Evolutionary conservation across 2,113 vertebrate species (phyloP).

Genomic region (Callionymus lyra): DNA sequence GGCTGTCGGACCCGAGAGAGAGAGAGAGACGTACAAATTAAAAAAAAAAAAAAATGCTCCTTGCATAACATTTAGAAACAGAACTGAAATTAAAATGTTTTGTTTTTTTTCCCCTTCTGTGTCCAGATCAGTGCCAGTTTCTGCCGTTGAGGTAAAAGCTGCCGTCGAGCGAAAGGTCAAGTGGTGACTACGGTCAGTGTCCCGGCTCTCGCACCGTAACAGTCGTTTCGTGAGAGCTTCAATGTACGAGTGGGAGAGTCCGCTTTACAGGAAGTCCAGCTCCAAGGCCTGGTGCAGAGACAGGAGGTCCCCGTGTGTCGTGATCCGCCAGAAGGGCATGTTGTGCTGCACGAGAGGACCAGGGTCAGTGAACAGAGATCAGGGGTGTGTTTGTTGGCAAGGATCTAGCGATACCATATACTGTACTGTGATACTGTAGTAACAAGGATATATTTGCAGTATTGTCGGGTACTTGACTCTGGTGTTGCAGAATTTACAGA

Average conservation of each 20-base stretch:
- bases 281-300: slow-evolving; percentile 95
- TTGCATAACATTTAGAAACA: slow-evolving; percentile 17
- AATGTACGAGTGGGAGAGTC: background rate
- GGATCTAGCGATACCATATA: too few relatives aligned
- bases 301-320: slow-evolving; percentile 86
- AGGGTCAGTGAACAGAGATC: too few relatives aligned
- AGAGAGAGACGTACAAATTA: slow-evolving; percentile 4
- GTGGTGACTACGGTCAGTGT: slow-evolving; percentile 27
- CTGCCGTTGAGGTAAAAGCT: slow-evolving; percentile 51
- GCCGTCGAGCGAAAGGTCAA: too few relatives aligned
- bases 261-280: slow-evolving; percentile 87
- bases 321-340: slow-evolving; percentile 98
- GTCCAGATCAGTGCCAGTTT: slow-evolving; percentile 47
- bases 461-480: too few relatives aligned
- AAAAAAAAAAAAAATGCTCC: slow-evolving; percentile 10
- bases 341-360: slow-evolving; percentile 74
- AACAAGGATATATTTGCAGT: too few relatives aligned
- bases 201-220: slow-evolving; percentile 21
- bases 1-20: slow-evolving; percentile 1
- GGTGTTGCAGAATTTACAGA: too few relatives aligned
- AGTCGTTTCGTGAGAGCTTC: too few relatives aligned
- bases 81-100: background rate
- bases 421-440: too few relatives aligned
- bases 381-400: too few relatives aligned
- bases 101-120: slow-evolving; percentile 27